A percentile compares a stretch with the other conserved stretches of the same genome.
phyloP scores from a whole-genome alignment of 2,797 vertebrate genomes.

The Falco berigora region DNA sequence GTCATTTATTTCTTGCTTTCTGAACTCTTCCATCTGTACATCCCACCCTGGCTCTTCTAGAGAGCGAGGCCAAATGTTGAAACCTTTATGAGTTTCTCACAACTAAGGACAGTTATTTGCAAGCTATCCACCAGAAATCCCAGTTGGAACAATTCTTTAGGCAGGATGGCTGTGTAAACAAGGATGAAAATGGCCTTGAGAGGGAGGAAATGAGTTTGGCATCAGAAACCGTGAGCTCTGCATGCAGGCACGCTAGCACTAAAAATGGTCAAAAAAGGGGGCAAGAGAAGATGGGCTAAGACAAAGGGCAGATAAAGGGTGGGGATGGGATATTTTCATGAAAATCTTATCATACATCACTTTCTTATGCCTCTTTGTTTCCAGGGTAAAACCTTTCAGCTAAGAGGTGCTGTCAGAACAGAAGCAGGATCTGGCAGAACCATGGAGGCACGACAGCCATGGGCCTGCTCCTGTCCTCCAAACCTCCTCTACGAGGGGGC shows the following conservation, averaged over 20 bases:
- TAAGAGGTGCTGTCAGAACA: background rate
- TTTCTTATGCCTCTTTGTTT: background rate
- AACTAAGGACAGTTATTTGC: background rate
- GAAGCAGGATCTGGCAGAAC: background rate
- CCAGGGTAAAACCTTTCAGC: background rate
- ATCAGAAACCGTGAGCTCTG: background rate
- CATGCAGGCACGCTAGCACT: background rate
- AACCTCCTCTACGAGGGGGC: background rate
- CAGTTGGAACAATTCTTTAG: background rate
- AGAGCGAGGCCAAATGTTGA: background rate
- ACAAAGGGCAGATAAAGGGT: background rate
- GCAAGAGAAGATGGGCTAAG: background rate
- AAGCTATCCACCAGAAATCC: background rate
- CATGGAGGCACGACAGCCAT: background rate
- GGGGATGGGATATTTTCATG: background rate
- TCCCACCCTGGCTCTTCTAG: background rate
- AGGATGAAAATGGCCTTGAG: conserved; percentile 27
- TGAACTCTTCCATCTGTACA: background rate
- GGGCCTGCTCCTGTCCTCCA: background rate
- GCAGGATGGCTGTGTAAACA: conserved; percentile 7
- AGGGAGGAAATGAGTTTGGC: conserved; percentile 16
- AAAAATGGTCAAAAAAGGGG: background rate
- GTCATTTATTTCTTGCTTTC: background rate
- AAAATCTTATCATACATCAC: background rate
- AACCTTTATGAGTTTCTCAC: background rate